phyloP scores from a whole-genome alignment of 1,140 invertebrate species.

The Papilio aristodemus region DNA sequence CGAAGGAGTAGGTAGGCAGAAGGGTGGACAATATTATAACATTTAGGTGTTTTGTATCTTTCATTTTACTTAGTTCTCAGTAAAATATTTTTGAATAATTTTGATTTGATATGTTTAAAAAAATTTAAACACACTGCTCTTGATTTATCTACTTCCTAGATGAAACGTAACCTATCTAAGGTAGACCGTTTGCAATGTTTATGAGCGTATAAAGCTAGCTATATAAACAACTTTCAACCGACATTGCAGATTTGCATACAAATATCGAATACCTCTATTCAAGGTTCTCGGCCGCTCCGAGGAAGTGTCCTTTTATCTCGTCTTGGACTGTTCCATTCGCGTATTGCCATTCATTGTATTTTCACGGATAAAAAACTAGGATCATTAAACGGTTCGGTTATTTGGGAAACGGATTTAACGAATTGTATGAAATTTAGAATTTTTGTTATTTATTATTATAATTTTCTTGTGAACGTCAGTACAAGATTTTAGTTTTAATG shows the following conservation, averaged over 20 bases:
- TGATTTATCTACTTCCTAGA: not conserved
- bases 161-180: slow-evolving; percentile 5
- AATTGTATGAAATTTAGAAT: too few relatives aligned
- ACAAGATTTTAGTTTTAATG: too few relatives aligned
- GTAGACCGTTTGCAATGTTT: not conserved
- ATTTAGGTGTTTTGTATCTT: too few relatives aligned
- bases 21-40: too few relatives aligned
- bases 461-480: too few relatives aligned
- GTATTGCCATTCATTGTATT: not conserved
- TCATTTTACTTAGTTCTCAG: too few relatives aligned
- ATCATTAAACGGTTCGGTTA: too few relatives aligned
- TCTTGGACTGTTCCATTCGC: not conserved
- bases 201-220: slow-evolving; percentile 24
- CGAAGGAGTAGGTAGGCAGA: too few relatives aligned
- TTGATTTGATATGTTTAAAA: too few relatives aligned
- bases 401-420: too few relatives aligned
- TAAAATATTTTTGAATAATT: too few relatives aligned
- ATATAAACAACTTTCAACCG: slow-evolving; percentile 32
- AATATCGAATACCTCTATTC: slow-evolving; percentile 30
- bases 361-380: not conserved
- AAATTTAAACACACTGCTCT: not conserved
- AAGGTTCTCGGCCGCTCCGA: slow-evolving; percentile 24
- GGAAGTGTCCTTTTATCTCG: slow-evolving; percentile 33
- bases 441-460: too few relatives aligned
- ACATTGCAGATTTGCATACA: slow-evolving; percentile 32